These are phyloP conservation scores for Agrenia bidenticulata DNA, from an alignment of 2,888 invertebrate genomes.

Conservation along the genomic window DNA sequence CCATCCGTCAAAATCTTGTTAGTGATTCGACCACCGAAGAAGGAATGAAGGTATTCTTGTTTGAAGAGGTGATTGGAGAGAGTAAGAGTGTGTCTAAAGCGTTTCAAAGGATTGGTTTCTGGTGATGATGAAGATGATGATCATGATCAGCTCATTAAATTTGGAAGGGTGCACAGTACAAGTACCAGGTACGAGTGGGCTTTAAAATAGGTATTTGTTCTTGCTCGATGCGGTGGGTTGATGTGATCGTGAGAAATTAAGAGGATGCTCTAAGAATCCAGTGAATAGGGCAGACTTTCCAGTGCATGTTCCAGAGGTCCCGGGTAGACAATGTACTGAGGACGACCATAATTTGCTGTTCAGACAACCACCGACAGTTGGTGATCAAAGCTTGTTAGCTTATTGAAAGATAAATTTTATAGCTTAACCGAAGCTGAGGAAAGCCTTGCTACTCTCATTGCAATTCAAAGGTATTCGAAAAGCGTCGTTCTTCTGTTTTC, in stretches of 20 bases:
- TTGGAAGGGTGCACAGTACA: not conserved
- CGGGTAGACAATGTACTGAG: not conserved
- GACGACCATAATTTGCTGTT: not conserved
- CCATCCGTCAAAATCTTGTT: slow-evolving; percentile 17
- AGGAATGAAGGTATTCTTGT: not conserved
- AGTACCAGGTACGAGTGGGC: slow-evolving; percentile 4
- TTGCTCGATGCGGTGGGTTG: slow-evolving; percentile 14
- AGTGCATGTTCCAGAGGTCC: not conserved
- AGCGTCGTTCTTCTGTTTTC: not conserved
- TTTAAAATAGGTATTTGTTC: not conserved
- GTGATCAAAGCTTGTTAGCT: not conserved
- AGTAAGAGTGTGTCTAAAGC: slow-evolving; percentile 1
- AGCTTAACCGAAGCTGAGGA: not conserved
- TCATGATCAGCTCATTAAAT: slow-evolving; percentile 23
- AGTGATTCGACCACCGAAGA: slow-evolving; percentile 22
- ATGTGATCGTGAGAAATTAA: slow-evolving; percentile 24
- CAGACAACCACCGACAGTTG: not conserved
- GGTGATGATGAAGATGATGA: slow-evolving; percentile 16
- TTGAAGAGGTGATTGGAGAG: not conserved
- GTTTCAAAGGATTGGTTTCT: not conserved
- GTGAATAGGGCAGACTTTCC: not conserved
- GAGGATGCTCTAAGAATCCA: not conserved
- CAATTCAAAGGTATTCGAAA: not conserved
- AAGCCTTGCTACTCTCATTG: not conserved
- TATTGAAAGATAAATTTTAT: not conserved